A percentile compares a stretch with the other conserved stretches of the same genome.
These are phyloP conservation scores for Peromyscus maniculatus DNA, from an alignment of 2,113 vertebrate species.

Conservation along the genomic window DNA sequence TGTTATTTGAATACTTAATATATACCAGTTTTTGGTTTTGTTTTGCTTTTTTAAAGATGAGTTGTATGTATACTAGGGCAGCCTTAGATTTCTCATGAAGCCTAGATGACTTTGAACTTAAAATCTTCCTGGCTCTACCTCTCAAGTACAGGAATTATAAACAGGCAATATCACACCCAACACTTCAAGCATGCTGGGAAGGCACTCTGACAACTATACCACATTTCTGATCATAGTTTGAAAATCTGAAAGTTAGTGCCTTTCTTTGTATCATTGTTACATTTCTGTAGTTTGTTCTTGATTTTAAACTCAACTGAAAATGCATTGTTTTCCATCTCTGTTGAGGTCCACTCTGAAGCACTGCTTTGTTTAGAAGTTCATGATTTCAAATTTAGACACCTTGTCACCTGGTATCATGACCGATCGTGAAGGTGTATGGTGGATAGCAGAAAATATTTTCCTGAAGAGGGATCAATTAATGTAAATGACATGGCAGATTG, in stretches of 20 bases:
- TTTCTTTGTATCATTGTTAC: background rate
- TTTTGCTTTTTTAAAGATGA: background rate
- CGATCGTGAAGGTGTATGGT: background rate
- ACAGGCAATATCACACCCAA: background rate
- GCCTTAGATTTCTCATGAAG: background rate
- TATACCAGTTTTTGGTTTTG: background rate
- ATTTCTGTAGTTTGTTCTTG: background rate
- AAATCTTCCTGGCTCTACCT: background rate
- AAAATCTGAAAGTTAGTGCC: background rate
- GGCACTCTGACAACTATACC: background rate
- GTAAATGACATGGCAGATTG: background rate
- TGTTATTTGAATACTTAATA: background rate
- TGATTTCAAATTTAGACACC: slow-evolving; percentile 54
- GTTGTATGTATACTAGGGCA: background rate
- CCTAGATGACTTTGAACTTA: background rate
- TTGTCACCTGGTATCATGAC: background rate
- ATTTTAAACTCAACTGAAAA: slow-evolving; percentile 6
- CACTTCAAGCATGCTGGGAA: no score
- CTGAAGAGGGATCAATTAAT: background rate
- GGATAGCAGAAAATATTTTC: background rate
- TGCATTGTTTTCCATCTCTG: slow-evolving; percentile 42
- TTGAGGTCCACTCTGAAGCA: background rate
- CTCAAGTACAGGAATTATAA: background rate
- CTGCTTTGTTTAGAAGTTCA: background rate
- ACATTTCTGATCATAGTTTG: no score